phyloP scores from a whole-genome alignment of 2,888 invertebrate species.

The Drosophila subquinaria region DNA sequence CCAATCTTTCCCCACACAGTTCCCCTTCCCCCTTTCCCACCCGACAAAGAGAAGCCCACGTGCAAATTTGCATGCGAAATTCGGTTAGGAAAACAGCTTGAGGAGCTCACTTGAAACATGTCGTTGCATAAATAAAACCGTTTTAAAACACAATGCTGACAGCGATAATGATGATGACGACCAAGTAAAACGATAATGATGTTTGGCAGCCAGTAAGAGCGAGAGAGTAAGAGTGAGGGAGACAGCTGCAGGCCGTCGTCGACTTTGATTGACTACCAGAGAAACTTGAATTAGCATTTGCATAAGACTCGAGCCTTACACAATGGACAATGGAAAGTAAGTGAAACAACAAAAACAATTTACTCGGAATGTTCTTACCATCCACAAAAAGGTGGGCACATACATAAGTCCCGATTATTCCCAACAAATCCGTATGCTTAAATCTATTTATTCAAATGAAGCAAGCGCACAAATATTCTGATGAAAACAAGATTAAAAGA shows the following conservation, averaged over 20 bases:
- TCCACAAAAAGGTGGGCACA: background rate
- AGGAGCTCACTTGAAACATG: constrained; percentile 70
- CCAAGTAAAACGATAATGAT: constrained; percentile 32
- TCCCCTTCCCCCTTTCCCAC: too few relatives aligned
- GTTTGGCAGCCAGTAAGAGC: constrained; percentile 7
- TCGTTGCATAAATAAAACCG: constrained; percentile 78
- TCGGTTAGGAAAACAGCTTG: constrained; percentile 72
- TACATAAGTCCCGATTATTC: constrained; percentile 2
- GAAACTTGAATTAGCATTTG: constrained; percentile 59
- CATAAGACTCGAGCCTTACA: constrained; percentile 60
- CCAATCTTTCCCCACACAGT: background rate
- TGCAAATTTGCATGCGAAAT: constrained; percentile 77
- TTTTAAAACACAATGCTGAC: constrained; percentile 66
- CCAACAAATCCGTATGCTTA: constrained; percentile 10
- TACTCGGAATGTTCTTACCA: background rate
- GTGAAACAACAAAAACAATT: constrained; percentile 23
- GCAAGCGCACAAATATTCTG: constrained; percentile 1
- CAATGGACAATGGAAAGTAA: constrained; percentile 41
- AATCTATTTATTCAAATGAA: constrained; percentile 20
- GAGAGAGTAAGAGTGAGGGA: background rate
- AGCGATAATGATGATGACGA: constrained; percentile 37
- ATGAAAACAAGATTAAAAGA: constrained; percentile 22
- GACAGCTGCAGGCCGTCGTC: constrained; percentile 33
- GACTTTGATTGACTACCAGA: constrained; percentile 64
- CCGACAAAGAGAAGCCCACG: constrained; percentile 43